Conservation (phyloP, 2,888 invertebrate genomes). For the Cyaniris semiargus region DNA sequence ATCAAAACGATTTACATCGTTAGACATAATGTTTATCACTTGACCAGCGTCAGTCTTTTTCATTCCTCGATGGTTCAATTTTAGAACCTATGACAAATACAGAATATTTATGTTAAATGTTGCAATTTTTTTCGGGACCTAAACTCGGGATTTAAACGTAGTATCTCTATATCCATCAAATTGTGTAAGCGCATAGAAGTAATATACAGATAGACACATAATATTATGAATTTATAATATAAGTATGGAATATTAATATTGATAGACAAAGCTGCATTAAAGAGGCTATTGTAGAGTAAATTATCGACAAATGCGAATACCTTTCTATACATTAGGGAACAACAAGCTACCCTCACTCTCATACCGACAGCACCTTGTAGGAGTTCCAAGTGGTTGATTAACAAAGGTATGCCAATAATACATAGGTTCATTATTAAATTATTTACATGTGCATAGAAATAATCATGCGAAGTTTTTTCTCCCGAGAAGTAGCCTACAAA, state of each 20-base stretch:
- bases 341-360: constrained; percentile 87
- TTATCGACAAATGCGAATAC: constrained; percentile 58
- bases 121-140: too few relatives aligned
- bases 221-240: too few relatives aligned
- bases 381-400: constrained; percentile 79
- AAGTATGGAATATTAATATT: too few relatives aligned
- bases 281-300: too few relatives aligned
- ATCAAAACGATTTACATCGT: constrained; percentile 91
- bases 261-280: too few relatives aligned
- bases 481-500: constrained; percentile 83
- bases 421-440: constrained; percentile 81
- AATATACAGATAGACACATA: too few relatives aligned
- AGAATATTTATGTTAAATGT: too few relatives aligned
- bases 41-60: constrained; percentile 85
- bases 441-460: constrained; percentile 82
- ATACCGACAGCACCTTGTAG: constrained; percentile 85
- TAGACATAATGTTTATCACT: constrained; percentile 90
- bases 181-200: too few relatives aligned
- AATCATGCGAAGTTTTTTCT: constrained; percentile 61
- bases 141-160: too few relatives aligned
- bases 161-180: too few relatives aligned
- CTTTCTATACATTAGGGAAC: constrained; percentile 90
- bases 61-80: constrained; percentile 78
- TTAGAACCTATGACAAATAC: constrained; percentile 57
- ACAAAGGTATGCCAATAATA: constrained; percentile 80